Evolutionary conservation across 2,797 vertebrate species (phyloP).

Genomic region (Halcyon leucocephala): DNA sequence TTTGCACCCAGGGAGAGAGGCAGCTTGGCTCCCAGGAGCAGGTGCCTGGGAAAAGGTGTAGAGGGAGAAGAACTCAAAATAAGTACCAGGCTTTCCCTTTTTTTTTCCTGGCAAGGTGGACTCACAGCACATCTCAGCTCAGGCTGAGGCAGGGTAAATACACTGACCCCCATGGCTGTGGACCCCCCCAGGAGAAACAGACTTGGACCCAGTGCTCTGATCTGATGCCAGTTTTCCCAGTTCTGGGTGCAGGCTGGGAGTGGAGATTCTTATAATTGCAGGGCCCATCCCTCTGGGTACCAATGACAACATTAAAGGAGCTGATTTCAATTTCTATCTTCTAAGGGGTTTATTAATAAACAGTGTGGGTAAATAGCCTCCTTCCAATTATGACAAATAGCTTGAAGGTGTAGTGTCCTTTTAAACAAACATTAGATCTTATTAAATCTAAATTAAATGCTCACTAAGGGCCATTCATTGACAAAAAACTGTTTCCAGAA

Average conservation of each 20-base stretch:
- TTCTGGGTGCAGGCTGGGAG: not conserved
- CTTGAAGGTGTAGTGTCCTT: constrained; percentile 11
- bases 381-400: constrained; percentile 13
- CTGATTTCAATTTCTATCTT: constrained; percentile 24
- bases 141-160: not conserved
- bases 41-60: not conserved
- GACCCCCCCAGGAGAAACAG: not conserved
- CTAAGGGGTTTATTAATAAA: constrained; percentile 53
- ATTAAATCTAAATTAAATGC: constrained; percentile 4
- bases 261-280: not conserved
- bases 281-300: not conserved
- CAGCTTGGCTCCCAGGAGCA: not conserved
- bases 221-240: not conserved
- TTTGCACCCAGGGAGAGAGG: not conserved
- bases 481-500: not conserved
- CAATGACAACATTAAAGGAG: not conserved
- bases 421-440: not conserved
- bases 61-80: not conserved
- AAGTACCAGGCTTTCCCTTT: not conserved
- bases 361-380: constrained; percentile 6
- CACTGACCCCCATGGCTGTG: accelerated
- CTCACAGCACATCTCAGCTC: not conserved
- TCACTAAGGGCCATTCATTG: not conserved
- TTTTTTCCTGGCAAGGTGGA: not conserved
- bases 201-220: accelerated